Percentiles rank a stretch among this genome's conserved stretches.
Conservation (phyloP, 2,113 vertebrate species). For the Sclerurus mexicanus region DNA sequence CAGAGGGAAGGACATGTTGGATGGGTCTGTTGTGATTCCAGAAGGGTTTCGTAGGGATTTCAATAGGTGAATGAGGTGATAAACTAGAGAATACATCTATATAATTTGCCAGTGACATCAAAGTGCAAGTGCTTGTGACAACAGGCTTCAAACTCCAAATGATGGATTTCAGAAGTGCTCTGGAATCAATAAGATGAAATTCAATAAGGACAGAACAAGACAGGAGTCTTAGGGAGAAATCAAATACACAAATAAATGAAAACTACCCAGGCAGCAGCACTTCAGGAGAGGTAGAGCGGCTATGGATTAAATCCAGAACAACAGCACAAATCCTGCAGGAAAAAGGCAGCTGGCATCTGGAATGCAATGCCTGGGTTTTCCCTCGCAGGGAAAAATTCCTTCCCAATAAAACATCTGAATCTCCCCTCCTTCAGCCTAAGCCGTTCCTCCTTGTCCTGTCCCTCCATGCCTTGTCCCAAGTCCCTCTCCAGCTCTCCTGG, state of each 20-base stretch:
- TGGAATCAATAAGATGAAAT: neutral
- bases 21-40: neutral
- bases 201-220: neutral
- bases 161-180: neutral
- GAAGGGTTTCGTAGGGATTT: neutral
- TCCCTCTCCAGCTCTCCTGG: neutral
- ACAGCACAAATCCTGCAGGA: neutral
- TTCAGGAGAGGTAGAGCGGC: neutral
- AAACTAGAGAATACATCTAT: neutral
- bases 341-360: neutral
- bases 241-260: neutral
- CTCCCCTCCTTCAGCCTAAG: neutral
- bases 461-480: neutral
- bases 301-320: rapidly evolving
- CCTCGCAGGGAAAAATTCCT: neutral
- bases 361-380: neutral
- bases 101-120: neutral
- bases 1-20: neutral
- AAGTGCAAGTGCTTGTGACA: neutral
- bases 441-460: neutral
- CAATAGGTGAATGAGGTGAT: neutral
- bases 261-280: neutral
- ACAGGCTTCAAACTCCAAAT: neutral
- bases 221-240: neutral
- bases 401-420: neutral